Evolutionary conservation across 2,797 vertebrate genomes (phyloP), one percentile per base, ranked within the genome.

Genomic region (Acanthornis magna): DNA sequence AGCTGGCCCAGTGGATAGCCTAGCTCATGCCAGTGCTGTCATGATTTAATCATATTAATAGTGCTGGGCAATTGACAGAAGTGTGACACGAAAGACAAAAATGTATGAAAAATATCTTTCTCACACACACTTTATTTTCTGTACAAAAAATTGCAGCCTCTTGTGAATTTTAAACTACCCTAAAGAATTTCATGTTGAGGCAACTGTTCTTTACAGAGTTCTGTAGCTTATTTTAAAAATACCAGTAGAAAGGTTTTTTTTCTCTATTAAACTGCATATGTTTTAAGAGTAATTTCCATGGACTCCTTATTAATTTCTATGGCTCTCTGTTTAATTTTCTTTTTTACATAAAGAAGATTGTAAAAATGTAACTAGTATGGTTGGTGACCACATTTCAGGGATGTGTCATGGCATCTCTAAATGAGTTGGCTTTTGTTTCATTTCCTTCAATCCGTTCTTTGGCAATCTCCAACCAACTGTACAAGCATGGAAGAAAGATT

Each of bases 181-280:
- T 55, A 40, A 78, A 84, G 40, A 89, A 78, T 86, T 88, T 74
- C 5, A 20, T 60, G 5, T 38, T 58, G 29, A 26, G 38, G 42
- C 61, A 94, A 91, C 16, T 74, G 45, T 50, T 95, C 51, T 93
- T 93, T 84, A 85, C 66, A 54, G 72, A 73, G 32, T 85, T 83
- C 82, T 91, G 76, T 68, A 91, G 30, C 30, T 88, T 90, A 40
- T 66, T 94, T 89, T 21, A 65, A 93, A 95, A 94, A 74, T 45
- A 55, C 13, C 40, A 53, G 34, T 78, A 77, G 79, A 92, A 92
- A 88, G 54, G 2, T 2, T 74, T 76, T 91, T 91, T 74, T 85
- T 1, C 40, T 89, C 62, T 75, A 57, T 85, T 84, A 92, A 89
- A 78, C n/a, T 25, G 25, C 32, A 7, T 42, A 51, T 54, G 19